A percentile compares a stretch with the other conserved stretches of the same genome.
Conservation (phyloP, 2,797 vertebrate species). For the Denticeps clupeoides region DNA sequence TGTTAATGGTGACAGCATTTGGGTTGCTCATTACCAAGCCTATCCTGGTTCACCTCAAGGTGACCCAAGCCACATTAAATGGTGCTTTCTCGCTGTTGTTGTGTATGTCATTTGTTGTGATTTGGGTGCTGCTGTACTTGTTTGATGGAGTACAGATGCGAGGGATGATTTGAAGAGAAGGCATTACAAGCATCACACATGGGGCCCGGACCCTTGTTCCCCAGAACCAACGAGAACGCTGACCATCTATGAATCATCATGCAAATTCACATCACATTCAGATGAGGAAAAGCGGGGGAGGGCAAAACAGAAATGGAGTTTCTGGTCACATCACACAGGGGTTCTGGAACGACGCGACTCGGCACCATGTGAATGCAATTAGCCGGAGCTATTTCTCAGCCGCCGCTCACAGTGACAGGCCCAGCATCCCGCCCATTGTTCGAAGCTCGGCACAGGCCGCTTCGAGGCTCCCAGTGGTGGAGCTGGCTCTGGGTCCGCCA, state of each 20-base stretch:
- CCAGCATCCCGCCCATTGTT: background rate
- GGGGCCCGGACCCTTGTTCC: no score
- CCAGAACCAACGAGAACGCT: no score
- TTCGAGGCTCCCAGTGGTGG: background rate
- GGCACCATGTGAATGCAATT: constrained; percentile 27
- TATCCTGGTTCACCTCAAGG: background rate
- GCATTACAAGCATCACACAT: background rate
- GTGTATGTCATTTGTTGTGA: constrained; percentile 10
- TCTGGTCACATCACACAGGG: constrained; percentile 10
- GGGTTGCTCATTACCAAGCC: background rate
- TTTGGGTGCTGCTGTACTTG: constrained; percentile 6
- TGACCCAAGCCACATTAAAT: constrained; percentile 8
- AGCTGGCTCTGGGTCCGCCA: background rate
- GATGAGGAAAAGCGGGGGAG: background rate
- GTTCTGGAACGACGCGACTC: constrained; percentile 15
- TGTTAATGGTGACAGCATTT: background rate
- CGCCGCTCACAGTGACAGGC: constrained; percentile 10
- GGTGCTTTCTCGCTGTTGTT: background rate
- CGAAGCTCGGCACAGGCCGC: background rate
- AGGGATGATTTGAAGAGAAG: constrained; percentile 2
- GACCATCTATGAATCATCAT: no score
- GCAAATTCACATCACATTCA: constrained; percentile 18
- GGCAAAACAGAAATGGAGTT: constrained; percentile 26
- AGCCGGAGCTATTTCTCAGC: constrained; percentile 9
- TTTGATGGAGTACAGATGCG: constrained; percentile 23